Evolutionary conservation across 2,797 vertebrate species (phyloP).

Genomic region (Hylomyscus alleni): DNA sequence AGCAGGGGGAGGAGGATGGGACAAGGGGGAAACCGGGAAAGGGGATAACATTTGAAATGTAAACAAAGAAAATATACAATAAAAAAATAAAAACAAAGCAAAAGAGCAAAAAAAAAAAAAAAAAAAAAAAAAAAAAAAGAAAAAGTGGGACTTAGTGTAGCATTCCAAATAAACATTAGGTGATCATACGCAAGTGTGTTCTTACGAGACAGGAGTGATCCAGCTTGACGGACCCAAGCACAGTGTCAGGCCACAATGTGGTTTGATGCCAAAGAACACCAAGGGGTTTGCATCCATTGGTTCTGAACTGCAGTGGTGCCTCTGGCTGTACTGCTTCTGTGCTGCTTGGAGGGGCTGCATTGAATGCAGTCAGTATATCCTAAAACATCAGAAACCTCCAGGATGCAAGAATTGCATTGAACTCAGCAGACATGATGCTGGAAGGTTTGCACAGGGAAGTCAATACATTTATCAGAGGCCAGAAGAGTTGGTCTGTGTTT

Average conservation of each 20-base stretch:
- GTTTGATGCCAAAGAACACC: neutral
- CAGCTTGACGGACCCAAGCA: neutral
- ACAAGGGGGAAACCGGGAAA: no score
- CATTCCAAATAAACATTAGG: slow-evolving; percentile 75
- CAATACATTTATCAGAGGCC: neutral
- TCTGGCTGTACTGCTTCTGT: neutral
- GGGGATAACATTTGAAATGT: no score
- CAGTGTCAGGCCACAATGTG: neutral
- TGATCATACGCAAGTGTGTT: slow-evolving; percentile 51
- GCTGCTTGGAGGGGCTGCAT: neutral
- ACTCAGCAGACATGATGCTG: neutral
- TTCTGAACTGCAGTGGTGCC: neutral
- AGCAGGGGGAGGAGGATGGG: no score
- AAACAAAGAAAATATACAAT: no score
- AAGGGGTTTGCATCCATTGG: neutral
- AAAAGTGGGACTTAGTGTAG: slow-evolving; percentile 69
- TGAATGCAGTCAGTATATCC: neutral
- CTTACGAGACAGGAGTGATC: slow-evolving; percentile 56
- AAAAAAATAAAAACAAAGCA: no score
- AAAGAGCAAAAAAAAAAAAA: slow-evolving; percentile 79
- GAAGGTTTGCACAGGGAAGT: neutral
- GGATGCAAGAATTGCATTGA: neutral
- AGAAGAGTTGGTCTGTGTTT: neutral
- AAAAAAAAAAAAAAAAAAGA: slow-evolving; percentile 76
- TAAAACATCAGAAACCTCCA: neutral